phyloP scores from a whole-genome alignment of 2,113 vertebrate genomes.

The Ginglymostoma cirratum region DNA sequence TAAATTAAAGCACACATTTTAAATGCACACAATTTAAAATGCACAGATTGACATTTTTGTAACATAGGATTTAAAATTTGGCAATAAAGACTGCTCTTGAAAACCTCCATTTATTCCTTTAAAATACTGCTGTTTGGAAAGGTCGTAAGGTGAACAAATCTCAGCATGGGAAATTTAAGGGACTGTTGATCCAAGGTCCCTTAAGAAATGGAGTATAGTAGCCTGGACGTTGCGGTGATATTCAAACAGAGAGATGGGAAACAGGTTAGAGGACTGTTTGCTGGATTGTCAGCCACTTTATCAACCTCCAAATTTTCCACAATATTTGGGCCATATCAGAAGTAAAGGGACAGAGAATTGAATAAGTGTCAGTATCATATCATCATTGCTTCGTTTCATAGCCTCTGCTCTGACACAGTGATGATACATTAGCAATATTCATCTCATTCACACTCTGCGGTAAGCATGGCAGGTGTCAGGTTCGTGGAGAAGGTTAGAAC shows the following conservation, averaged over 20 bases:
- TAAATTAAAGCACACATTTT: background rate
- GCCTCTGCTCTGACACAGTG: background rate
- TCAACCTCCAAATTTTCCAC: background rate
- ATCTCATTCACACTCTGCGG: background rate
- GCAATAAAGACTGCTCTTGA: too few relatives aligned
- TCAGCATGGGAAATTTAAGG: background rate
- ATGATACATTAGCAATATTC: background rate
- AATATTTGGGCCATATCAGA: background rate
- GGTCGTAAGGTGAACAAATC: background rate
- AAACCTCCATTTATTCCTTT: background rate
- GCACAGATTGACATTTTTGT: constrained; percentile 15
- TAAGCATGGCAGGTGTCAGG: background rate
- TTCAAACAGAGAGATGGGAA: background rate
- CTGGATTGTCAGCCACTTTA: background rate
- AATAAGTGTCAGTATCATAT: background rate
- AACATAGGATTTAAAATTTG: constrained; percentile 3
- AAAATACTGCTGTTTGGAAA: background rate
- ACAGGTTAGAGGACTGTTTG: background rate
- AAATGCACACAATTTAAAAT: background rate
- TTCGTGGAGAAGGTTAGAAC: background rate
- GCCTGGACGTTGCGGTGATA: background rate
- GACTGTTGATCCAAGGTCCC: background rate
- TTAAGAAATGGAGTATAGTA: background rate
- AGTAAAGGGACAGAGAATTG: background rate
- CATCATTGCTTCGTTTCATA: background rate